Conservation (phyloP, 2,797 vertebrate genomes). For the Galaxias olidus region DNA sequence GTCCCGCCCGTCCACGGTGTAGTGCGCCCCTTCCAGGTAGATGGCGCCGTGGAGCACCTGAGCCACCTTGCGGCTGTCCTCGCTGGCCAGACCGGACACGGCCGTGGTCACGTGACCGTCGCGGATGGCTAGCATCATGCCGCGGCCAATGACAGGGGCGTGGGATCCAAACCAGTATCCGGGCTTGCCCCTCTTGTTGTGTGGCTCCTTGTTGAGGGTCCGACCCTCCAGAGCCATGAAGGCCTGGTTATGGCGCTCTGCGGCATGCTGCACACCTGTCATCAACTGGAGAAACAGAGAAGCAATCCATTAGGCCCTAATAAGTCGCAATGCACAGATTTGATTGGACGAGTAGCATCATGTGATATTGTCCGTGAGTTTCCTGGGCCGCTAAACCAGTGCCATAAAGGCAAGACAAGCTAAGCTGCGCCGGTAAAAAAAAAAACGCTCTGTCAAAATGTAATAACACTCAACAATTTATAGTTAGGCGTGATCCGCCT, state of each 20-base stretch:
- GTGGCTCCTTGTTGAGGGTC: constrained; percentile 80
- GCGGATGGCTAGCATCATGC: constrained; percentile 86
- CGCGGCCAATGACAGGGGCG: constrained; percentile 84
- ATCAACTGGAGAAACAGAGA: constrained; percentile 69
- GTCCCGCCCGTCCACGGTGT: constrained; percentile 85
- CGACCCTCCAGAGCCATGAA: constrained; percentile 88
- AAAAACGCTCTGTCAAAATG: too few species aligned
- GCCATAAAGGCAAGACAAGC: too few species aligned
- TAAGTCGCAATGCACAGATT: too few species aligned
- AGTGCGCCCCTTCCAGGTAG: constrained; percentile 86
- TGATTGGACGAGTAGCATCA: too few species aligned
- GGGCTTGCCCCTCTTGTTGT: constrained; percentile 78
- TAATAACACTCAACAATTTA: too few species aligned
- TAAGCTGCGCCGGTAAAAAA: too few species aligned
- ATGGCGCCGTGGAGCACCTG: constrained; percentile 83
- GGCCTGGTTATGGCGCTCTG: constrained; percentile 85
- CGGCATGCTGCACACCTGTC: constrained; percentile 85
- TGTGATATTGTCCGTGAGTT: too few species aligned
- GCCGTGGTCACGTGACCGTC: constrained; percentile 82
- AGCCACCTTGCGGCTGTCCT: constrained; percentile 85
- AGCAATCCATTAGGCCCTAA: neutral
- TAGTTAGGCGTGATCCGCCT: too few species aligned
- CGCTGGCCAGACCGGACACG: constrained; percentile 79
- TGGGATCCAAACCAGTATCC: constrained; percentile 87
- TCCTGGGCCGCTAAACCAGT: too few species aligned